Evolutionary conservation across 2,113 vertebrate species (phyloP).

Genomic region (Calonectris borealis): DNA sequence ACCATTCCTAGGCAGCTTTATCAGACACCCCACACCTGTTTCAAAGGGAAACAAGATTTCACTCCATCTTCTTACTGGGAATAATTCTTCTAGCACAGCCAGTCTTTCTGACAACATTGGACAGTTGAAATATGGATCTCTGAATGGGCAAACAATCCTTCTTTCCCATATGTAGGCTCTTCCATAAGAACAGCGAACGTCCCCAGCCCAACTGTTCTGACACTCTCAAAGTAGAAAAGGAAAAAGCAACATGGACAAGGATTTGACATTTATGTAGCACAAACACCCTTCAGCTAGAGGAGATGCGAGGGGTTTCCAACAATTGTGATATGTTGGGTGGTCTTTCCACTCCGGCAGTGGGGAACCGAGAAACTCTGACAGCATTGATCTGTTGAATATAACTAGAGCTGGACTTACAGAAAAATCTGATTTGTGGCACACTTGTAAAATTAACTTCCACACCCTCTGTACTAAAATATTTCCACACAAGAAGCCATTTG

Average conservation of each 20-base stretch:
- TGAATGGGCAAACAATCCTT: background rate
- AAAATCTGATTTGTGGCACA: background rate
- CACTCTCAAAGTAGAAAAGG: background rate
- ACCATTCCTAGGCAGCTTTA: background rate
- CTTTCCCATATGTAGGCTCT: background rate
- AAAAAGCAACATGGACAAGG: background rate
- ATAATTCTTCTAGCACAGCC: background rate
- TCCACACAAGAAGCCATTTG: too few relatives aligned
- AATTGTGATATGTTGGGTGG: background rate
- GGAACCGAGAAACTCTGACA: background rate
- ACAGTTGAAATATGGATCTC: background rate
- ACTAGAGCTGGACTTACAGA: background rate
- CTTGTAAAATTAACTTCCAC: too few relatives aligned
- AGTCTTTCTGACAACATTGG: background rate
- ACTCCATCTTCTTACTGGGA: background rate
- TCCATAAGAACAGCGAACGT: background rate
- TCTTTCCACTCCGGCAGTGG: background rate
- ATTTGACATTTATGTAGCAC: background rate
- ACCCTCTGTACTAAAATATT: too few relatives aligned
- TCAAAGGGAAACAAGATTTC: background rate
- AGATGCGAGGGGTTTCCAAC: background rate
- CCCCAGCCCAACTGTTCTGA: background rate
- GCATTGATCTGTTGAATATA: too few relatives aligned
- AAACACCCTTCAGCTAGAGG: background rate
- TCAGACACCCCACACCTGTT: background rate